Conservation (phyloP, 2,888 invertebrate species). For the Drosophila limbata region DNA sequence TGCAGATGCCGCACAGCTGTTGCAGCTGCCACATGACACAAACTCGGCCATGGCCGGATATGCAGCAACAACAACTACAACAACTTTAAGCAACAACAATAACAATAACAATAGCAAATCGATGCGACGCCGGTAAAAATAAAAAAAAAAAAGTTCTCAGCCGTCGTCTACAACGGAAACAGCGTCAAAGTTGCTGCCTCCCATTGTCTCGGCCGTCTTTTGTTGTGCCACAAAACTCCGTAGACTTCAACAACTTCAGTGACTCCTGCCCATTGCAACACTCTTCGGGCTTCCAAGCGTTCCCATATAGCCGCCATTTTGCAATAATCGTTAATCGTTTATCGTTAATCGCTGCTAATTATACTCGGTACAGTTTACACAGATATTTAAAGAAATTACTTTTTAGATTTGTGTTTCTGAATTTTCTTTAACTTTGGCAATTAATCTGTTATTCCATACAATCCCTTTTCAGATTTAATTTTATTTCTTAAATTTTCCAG, state of each 20-base stretch:
- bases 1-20: slow-evolving; percentile 17
- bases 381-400: too few species aligned
- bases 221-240: slow-evolving; percentile 19
- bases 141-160: slow-evolving; percentile 34
- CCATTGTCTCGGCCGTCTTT: slow-evolving; percentile 41
- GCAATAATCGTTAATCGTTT: slow-evolving; percentile 14
- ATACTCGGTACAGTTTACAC: not conserved
- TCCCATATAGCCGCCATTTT: not conserved
- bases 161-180: slow-evolving; percentile 64
- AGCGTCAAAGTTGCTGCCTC: slow-evolving; percentile 42
- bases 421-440: too few species aligned
- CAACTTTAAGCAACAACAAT: not conserved
- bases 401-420: too few species aligned
- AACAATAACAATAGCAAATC: slow-evolving; percentile 37
- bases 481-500: too few species aligned
- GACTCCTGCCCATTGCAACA: slow-evolving; percentile 4
- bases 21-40: slow-evolving; percentile 31
- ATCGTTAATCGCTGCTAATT: slow-evolving; percentile 6
- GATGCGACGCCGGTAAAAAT: slow-evolving; percentile 42
- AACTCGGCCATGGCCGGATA: slow-evolving; percentile 48
- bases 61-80: slow-evolving; percentile 33
- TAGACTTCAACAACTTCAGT: not conserved
- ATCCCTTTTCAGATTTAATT: too few species aligned
- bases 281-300: too few species aligned
- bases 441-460: too few species aligned